Percentiles rank a stretch among this genome's conserved stretches.
phyloP scores from a whole-genome alignment of 2,797 vertebrate species.

The Crenuchus spilurus region DNA sequence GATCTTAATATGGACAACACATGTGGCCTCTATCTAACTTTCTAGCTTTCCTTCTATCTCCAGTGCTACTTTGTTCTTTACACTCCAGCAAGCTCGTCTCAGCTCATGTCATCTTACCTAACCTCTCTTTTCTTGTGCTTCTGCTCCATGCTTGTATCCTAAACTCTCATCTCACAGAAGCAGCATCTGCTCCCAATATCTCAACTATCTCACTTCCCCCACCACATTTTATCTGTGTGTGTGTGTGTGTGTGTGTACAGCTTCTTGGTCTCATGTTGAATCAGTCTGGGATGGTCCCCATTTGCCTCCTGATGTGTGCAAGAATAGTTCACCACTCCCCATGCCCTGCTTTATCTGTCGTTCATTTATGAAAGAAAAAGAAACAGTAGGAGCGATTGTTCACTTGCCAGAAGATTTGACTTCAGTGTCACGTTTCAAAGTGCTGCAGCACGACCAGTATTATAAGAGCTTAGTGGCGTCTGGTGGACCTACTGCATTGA shows the following conservation, averaged over 20 bases:
- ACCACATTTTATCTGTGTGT: constrained; percentile 3
- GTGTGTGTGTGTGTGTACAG: not conserved
- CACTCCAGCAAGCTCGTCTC: not conserved
- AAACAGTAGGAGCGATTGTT: constrained; percentile 68
- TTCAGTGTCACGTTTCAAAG: constrained; percentile 77
- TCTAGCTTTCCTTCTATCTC: not conserved
- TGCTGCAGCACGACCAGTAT: constrained; percentile 56
- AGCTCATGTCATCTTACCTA: not conserved
- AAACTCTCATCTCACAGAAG: not conserved
- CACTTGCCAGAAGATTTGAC: constrained; percentile 73
- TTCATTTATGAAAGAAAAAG: constrained; percentile 64
- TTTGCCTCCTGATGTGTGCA: constrained; percentile 64
- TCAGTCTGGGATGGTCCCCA: constrained; percentile 52
- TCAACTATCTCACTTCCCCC: not conserved
- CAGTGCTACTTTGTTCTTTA: not conserved
- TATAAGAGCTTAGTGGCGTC: constrained; percentile 60
- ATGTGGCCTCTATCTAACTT: constrained; percentile 66
- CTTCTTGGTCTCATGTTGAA: constrained; percentile 17
- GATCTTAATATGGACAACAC: constrained; percentile 75
- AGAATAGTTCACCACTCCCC: constrained; percentile 54
- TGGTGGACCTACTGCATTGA: constrained; percentile 53
- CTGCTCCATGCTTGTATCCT: constrained; percentile 1
- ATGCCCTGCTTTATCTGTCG: constrained; percentile 65
- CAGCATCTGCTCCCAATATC: constrained; percentile 21
- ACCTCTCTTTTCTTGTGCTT: not conserved